Conservation (phyloP, 1,140 invertebrate genomes). For the Calliphora vicina region DNA sequence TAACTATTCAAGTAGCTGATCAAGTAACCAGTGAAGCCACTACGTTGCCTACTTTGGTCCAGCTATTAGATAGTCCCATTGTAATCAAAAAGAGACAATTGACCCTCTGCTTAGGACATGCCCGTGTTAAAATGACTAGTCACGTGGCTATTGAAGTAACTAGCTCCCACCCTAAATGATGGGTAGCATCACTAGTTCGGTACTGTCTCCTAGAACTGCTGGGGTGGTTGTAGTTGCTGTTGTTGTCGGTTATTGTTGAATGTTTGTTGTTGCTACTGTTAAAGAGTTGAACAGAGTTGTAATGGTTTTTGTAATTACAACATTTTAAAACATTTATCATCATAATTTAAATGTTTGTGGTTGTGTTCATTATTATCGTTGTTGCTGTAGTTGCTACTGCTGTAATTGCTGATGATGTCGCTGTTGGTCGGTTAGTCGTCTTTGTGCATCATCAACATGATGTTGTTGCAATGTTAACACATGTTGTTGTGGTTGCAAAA, state of each 20-base stretch:
- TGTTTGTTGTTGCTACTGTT: not conserved
- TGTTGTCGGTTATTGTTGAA: not conserved
- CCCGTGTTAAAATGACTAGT: no score
- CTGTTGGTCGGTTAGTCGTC: not conserved
- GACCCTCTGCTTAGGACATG: no score
- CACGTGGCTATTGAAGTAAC: no score
- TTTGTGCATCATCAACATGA: slow-evolving; percentile 20
- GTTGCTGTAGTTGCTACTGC: not conserved
- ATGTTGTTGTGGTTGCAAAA: slow-evolving; percentile 30
- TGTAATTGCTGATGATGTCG: not conserved
- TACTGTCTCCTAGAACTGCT: no score
- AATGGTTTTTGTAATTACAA: slow-evolving; percentile 15
- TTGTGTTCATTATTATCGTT: slow-evolving; percentile 7
- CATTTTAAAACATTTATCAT: slow-evolving; percentile 31
- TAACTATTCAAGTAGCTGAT: no score
- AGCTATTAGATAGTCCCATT: no score
- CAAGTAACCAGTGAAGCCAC: no score
- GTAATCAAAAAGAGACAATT: no score
- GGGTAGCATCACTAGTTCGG: no score
- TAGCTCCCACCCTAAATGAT: no score
- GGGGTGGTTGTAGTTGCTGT: not conserved
- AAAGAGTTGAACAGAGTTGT: slow-evolving; percentile 5
- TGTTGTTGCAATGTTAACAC: slow-evolving; percentile 33
- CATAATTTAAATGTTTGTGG: slow-evolving; percentile 30
- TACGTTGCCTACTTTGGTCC: no score